Base-by-base conservation (phyloP, 2,113 vertebrate species). In the Marmota monax region DNA sequence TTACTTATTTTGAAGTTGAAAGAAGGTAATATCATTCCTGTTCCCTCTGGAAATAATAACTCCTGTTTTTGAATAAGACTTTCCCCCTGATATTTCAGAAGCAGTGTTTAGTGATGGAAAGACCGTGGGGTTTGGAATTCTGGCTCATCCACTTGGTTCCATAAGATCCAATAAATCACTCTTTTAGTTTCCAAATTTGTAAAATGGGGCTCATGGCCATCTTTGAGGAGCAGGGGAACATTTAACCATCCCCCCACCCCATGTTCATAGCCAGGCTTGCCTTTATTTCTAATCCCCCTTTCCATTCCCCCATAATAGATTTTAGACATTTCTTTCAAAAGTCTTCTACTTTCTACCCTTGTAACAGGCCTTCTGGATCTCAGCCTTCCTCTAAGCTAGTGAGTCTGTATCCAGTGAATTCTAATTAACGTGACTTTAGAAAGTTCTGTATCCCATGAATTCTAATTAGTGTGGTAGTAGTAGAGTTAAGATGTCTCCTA, bases 221-320 rank as follows among this genome's bases (percentile, higher is more conserved):
- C 61, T 63, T 23, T 22, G 32, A 92, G 76, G 51, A 63, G 39
- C 42, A 61, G 16, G 34, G 16, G 61, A 34, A 53, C 53, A 73
- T 17, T 39, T 48, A 76, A 74, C 16, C 27, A 78, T 61, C 20
- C 34, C 45, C 11, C 2, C 14, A 27, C 45, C 42, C 11, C 2
- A 23, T 11, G 27, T 78, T 84, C 91, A 63, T 51, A 78, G 79
- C 77, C 51, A 77, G 77, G 27, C 18, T 27, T 4, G 14, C 37
- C 27, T 91, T 77, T 88, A 37, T 88, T 96, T 92, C 80, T 65
- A 82, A 77, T 42, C 39, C 39, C 14, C 23, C 74, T 34, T 63
- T 16, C 42, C 11, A 25, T 8, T 90, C 63, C 53, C 27, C 27
- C 45, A 23, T 20, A 67, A 65, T 45, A 13, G 7, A 25, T 42